Conservation (phyloP, 2,113 vertebrate species). For the Numenius arquata region DNA sequence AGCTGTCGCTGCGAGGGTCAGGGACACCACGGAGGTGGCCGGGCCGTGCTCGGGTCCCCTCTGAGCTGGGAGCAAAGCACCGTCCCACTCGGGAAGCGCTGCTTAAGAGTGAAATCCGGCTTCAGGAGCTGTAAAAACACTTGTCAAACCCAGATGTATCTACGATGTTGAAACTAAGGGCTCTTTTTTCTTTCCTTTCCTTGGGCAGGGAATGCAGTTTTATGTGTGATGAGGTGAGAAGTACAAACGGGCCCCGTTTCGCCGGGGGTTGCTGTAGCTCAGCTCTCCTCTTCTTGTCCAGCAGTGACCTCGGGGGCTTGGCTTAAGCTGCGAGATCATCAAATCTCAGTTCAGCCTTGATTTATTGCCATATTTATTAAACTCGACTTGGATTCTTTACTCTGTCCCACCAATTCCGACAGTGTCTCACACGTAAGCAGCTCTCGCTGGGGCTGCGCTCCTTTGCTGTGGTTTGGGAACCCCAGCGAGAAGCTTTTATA, state of each 20-base stretch:
- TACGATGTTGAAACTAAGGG: rapidly evolving
- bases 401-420: background rate
- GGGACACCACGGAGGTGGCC: background rate
- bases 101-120: background rate
- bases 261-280: background rate
- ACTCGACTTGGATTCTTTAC: background rate
- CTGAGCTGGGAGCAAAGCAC: background rate
- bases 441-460: rapidly evolving
- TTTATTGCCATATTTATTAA: background rate
- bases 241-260: no score
- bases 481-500: background rate
- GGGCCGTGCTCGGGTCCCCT: background rate
- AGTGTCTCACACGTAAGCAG: rapidly evolving
- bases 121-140: background rate
- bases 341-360: no score
- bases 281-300: background rate
- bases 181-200: no score
- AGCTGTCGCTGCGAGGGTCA: background rate
- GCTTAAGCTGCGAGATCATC: background rate
- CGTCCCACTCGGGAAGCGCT: rapidly evolving
- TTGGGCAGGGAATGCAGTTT: background rate
- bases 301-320: background rate
- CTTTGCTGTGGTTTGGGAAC: background rate
- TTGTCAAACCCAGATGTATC: background rate
- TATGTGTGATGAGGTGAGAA: background rate